These are phyloP conservation scores for Garra rufa DNA, from an alignment of 2,113 vertebrate genomes.

Conservation along the genomic window DNA sequence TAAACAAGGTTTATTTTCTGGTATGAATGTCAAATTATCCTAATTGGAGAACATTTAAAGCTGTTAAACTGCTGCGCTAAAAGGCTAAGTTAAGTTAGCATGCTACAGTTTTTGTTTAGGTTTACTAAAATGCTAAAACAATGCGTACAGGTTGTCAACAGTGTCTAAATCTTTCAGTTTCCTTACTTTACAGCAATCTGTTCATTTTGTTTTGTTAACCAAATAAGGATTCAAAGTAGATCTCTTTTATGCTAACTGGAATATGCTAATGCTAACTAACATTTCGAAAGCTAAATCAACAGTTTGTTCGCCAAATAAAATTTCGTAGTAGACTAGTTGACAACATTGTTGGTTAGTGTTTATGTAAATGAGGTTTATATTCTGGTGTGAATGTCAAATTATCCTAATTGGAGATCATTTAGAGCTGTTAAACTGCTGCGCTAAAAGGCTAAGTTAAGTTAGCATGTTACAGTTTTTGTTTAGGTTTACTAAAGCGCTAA, in stretches of 20 bases:
- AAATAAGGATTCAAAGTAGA: background rate
- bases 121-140: background rate
- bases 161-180: background rate
- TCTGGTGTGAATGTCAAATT: background rate
- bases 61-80: background rate
- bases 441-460: too few relatives aligned
- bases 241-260: constrained; percentile 3
- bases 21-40: background rate
- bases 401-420: background rate
- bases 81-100: background rate
- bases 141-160: background rate
- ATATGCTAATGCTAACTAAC: background rate
- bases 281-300: too few relatives aligned
- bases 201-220: background rate
- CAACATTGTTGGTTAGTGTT: background rate
- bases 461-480: too few relatives aligned
- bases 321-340: too few relatives aligned
- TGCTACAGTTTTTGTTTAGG: background rate
- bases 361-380: background rate
- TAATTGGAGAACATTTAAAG: background rate
- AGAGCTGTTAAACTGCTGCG: constrained; percentile 1
- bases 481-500: too few relatives aligned
- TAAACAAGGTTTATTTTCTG: background rate
- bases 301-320: too few relatives aligned
- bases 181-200: background rate